phyloP scores from a whole-genome alignment of 2,888 invertebrate genomes.

The Doris montereyensis region DNA sequence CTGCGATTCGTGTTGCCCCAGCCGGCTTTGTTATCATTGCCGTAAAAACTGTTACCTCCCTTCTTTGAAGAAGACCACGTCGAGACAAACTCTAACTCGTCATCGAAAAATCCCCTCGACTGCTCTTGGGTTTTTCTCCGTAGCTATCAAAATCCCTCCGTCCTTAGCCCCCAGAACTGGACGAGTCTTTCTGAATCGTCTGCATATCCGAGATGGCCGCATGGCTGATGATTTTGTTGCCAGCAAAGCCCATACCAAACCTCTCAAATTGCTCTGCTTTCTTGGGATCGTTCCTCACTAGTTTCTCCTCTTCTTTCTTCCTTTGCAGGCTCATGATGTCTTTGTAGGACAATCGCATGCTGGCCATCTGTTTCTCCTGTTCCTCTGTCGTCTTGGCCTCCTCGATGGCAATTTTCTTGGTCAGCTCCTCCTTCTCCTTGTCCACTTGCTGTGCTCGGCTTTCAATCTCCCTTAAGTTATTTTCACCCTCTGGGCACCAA shows the following conservation, averaged over 20 bases:
- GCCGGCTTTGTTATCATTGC: no score
- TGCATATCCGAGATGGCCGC: slow-evolving; percentile 93
- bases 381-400: slow-evolving; percentile 76
- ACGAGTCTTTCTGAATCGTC: slow-evolving; percentile 86
- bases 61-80: slow-evolving; percentile 40
- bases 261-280: slow-evolving; percentile 92
- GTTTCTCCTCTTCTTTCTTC: slow-evolving; percentile 80
- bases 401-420: slow-evolving; percentile 53
- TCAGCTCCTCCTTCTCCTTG: slow-evolving; percentile 78
- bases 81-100: slow-evolving; percentile 70
- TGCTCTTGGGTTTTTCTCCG: slow-evolving; percentile 37
- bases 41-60: no score
- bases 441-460: slow-evolving; percentile 89
- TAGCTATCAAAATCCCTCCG: slow-evolving; percentile 35
- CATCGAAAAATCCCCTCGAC: slow-evolving; percentile 72
- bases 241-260: slow-evolving; percentile 85
- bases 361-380: slow-evolving; percentile 76
- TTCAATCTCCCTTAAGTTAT: slow-evolving; percentile 97
- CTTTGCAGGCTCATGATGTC: slow-evolving; percentile 72
- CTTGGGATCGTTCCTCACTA: slow-evolving; percentile 83
- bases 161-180: slow-evolving; percentile 45
- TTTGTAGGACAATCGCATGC: slow-evolving; percentile 71
- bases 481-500: slow-evolving; percentile 95
- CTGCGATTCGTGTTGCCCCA: no score
- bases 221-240: slow-evolving; percentile 78